Percentiles rank a stretch among this genome's conserved stretches.
Conservation (phyloP, 2,888 invertebrate species). For the Drosophila conformis region DNA sequence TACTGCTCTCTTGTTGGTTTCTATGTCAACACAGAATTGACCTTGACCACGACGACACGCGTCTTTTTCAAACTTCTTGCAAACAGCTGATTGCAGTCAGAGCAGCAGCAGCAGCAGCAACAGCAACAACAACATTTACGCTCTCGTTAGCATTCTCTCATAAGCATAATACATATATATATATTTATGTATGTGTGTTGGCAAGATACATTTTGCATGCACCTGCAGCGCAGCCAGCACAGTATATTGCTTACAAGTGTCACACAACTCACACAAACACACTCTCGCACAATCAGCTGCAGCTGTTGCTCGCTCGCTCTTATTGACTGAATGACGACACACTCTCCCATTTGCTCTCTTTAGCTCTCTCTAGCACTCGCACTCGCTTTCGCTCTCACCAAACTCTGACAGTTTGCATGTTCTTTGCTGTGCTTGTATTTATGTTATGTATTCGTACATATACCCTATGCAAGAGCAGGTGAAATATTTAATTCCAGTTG, state of each 20-base stretch:
- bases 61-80: constrained; percentile 49
- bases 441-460: constrained; percentile 4
- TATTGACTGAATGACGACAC: constrained; percentile 8
- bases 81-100: constrained; percentile 50
- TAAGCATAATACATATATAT: not conserved
- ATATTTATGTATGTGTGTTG: constrained; percentile 7
- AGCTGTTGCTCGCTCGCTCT: constrained; percentile 55
- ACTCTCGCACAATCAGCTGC: constrained; percentile 35
- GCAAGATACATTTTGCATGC: constrained; percentile 24
- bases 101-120: constrained; percentile 11
- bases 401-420: constrained; percentile 8
- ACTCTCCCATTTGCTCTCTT: constrained; percentile 19
- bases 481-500: not conserved
- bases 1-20: constrained; percentile 54
- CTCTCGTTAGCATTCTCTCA: constrained; percentile 4
- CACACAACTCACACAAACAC: constrained; percentile 28
- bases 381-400: constrained; percentile 6
- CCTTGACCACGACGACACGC: constrained; percentile 52
- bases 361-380: not conserved
- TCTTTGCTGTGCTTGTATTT: constrained; percentile 10
- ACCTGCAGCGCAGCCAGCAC: constrained; percentile 28
- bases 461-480: constrained; percentile 18
- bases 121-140: constrained; percentile 11
- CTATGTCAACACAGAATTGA: constrained; percentile 76
- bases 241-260: constrained; percentile 55